phyloP scores from a whole-genome alignment of 2,888 invertebrate species.

The Cordilura impudica region DNA sequence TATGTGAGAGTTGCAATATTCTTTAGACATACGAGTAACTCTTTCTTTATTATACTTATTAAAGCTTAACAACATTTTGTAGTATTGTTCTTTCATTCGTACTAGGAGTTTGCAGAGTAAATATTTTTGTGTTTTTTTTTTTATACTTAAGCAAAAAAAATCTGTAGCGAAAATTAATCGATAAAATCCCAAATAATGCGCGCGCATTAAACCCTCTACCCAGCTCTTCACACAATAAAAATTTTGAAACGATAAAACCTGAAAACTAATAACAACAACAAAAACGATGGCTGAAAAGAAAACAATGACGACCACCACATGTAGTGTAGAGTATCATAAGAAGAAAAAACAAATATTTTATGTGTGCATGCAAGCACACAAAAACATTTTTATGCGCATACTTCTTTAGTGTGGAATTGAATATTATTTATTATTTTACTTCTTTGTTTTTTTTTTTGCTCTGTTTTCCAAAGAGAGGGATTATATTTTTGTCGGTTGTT shows the following conservation, averaged over 20 bases:
- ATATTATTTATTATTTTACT: constrained; percentile 32
- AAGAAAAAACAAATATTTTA: constrained; percentile 3
- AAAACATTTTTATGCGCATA: constrained; percentile 30
- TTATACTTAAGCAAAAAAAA: constrained; percentile 21
- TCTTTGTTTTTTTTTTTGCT: constrained; percentile 8
- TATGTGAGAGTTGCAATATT: neutral
- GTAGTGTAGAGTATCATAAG: constrained; percentile 27
- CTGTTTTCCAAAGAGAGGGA: constrained; percentile 34
- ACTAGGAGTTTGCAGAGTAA: neutral
- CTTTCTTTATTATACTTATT: constrained; percentile 9
- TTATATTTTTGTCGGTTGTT: constrained; percentile 55
- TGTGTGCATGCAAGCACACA: constrained; percentile 33
- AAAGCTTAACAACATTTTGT: neutral
- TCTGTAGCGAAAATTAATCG: constrained; percentile 55
- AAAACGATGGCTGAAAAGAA: constrained; percentile 49
- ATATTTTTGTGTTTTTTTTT: neutral
- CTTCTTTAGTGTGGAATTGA: neutral
- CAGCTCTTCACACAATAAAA: neutral
- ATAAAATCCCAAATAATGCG: constrained; percentile 57
- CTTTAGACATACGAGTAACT: neutral
- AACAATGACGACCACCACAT: constrained; percentile 48
- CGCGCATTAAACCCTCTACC: constrained; percentile 51
- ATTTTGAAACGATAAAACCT: constrained; percentile 22
- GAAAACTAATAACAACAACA: constrained; percentile 28
- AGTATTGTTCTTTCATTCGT: constrained; percentile 21